Percentiles rank a stretch among this genome's conserved stretches.
These are phyloP conservation scores for Columba janthina DNA, from an alignment of 2,113 vertebrate species.

Conservation along the genomic window DNA sequence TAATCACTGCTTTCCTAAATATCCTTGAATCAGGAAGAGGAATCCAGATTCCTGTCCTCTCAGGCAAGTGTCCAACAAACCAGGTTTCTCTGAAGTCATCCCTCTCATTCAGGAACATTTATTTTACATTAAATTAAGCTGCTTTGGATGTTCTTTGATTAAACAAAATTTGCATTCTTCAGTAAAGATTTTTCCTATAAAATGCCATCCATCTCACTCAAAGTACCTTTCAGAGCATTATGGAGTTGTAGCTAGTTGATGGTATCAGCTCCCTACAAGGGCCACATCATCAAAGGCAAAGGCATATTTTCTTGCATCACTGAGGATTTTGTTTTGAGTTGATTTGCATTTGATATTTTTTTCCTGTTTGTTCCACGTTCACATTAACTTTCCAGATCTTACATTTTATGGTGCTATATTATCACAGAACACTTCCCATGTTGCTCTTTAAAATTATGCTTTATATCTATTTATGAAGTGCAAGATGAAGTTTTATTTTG, in stretches of 20 bases:
- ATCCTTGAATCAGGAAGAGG: not conserved
- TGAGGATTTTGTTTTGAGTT: not conserved
- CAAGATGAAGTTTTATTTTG: not conserved
- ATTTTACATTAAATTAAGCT: not conserved
- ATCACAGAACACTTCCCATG: not conserved
- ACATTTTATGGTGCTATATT: not conserved
- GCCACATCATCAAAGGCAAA: not conserved
- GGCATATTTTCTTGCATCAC: not conserved
- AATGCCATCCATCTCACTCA: not conserved
- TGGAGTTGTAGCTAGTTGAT: not conserved
- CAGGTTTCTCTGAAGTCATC: not conserved
- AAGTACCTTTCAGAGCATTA: not conserved
- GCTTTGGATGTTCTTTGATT: not conserved
- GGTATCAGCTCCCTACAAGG: not conserved
- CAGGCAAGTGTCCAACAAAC: not conserved
- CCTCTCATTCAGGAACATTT: not conserved
- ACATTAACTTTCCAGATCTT: not conserved
- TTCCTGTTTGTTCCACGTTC: not conserved
- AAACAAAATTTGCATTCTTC: not conserved
- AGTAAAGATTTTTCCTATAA: not conserved
- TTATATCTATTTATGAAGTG: not conserved
- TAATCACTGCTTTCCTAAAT: not conserved
- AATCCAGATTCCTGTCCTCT: not conserved
- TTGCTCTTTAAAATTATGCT: not conserved
- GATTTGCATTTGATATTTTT: not conserved